phyloP scores from a whole-genome alignment of 2,113 vertebrate genomes.

The Damaliscus lunatus region DNA sequence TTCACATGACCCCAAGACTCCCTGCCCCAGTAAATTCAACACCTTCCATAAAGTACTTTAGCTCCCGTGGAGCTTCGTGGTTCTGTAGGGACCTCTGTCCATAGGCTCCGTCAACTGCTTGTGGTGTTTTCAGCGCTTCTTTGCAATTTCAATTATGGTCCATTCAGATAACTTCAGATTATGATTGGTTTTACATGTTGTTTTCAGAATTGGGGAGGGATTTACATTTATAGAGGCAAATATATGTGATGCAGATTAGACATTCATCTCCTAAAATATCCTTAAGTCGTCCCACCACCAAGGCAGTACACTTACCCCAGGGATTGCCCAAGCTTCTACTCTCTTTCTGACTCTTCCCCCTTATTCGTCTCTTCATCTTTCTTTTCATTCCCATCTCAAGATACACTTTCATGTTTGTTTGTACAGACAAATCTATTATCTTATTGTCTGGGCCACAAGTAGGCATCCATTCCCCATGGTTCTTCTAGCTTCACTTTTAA shows the following conservation, averaged over 20 bases:
- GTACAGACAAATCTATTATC: neutral
- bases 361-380: fast-evolving
- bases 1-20: neutral
- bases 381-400: neutral
- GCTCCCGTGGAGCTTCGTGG: fast-evolving
- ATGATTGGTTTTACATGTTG: neutral
- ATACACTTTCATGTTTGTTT: neutral
- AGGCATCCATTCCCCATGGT: neutral
- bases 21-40: neutral
- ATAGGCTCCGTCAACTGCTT: neutral
- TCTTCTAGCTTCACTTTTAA: neutral
- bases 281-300: too few species aligned
- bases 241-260: neutral
- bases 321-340: neutral
- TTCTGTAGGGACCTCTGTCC: neutral
- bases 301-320: fast-evolving
- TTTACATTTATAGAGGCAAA: neutral
- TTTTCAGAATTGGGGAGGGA: neutral
- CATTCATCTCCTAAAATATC: neutral
- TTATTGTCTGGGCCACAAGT: neutral
- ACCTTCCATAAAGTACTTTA: neutral
- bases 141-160: neutral
- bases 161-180: neutral
- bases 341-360: fast-evolving
- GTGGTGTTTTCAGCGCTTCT: neutral